phyloP scores from a whole-genome alignment of 2,113 vertebrate species.

The Rhinopomastus cyanomelas region DNA sequence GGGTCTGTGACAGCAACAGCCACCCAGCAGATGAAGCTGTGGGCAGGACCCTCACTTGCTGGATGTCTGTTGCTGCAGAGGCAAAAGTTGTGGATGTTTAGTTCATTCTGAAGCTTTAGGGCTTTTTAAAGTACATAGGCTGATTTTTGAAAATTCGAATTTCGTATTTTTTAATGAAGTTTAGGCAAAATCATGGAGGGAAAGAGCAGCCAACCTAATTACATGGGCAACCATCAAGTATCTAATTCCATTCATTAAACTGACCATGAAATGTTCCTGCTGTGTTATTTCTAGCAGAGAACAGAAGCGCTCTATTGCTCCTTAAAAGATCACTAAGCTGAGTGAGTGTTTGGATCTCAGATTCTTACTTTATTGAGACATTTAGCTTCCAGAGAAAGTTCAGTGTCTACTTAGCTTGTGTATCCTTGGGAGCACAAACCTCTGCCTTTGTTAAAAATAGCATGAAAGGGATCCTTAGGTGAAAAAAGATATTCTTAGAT shows the following conservation, averaged over 20 bases:
- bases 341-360: background rate
- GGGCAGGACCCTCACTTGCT: background rate
- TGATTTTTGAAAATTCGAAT: background rate
- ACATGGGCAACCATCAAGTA: background rate
- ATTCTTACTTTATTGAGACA: background rate
- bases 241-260: background rate
- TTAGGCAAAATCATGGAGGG: background rate
- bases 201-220: background rate
- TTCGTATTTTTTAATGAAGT: background rate
- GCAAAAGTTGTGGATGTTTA: background rate
- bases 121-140: background rate
- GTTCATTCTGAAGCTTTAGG: background rate
- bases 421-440: slow-evolving; percentile 22
- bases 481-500: background rate
- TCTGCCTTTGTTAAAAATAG: slow-evolving; percentile 41
- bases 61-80: background rate
- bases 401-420: background rate
- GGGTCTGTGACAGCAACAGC: background rate
- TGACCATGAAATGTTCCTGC: background rate
- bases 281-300: background rate
- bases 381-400: background rate
- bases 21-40: background rate
- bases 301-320: background rate
- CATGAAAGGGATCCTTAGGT: background rate
- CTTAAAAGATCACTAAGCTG: background rate